Evolutionary conservation across 2,797 vertebrate genomes (phyloP), one percentile per base, ranked within the genome.

Genomic region (Gallinago solitaria): DNA sequence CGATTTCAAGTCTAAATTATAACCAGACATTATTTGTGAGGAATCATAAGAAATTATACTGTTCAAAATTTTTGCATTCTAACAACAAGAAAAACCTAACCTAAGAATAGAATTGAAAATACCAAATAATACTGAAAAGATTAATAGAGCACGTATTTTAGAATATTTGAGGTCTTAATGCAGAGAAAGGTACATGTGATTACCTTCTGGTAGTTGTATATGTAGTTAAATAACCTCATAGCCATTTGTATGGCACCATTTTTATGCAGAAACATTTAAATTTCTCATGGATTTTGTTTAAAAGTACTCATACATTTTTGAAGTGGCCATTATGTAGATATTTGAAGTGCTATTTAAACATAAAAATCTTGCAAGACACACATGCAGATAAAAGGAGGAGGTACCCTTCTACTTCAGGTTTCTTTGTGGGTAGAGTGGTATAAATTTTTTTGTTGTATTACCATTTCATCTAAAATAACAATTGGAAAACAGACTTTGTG

Each of bases 1-100:
- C 84, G 95, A 95, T 87, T 97, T 97, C 89, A 95, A 69, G 51
- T 97, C 97, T 98, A 95, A 79, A 93, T 95, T 82, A 57, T 80
- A 96, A 96, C 4, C 68, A 96, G 76, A 97, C 50, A 67, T 67
- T 79, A 16, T 71, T 89, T 45, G 45, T 95, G 63, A 91, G 25
- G 33, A 92, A 92, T 32, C 1, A 2, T 47, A 37, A 76, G 13
- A 63, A 6, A 41, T 53, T 76, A 50, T 5, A 75, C 3, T 18
- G 5, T 54, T 57, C 56, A 43, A n/a, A 45, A 83, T 61, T 81
- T 90, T 16, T 21, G 50, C 12, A 20, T 75, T 75, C 25, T 50
- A 81, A 71, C 74, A 28, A 35, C 2, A 85, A 85, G 53, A 83
- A 56, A 53, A 78, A n/a, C 9, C 13, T 45, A 80, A 78, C 4